Evolutionary conservation across 2,797 vertebrate genomes (phyloP).

Genomic region (Tympanoctomys barrerae): DNA sequence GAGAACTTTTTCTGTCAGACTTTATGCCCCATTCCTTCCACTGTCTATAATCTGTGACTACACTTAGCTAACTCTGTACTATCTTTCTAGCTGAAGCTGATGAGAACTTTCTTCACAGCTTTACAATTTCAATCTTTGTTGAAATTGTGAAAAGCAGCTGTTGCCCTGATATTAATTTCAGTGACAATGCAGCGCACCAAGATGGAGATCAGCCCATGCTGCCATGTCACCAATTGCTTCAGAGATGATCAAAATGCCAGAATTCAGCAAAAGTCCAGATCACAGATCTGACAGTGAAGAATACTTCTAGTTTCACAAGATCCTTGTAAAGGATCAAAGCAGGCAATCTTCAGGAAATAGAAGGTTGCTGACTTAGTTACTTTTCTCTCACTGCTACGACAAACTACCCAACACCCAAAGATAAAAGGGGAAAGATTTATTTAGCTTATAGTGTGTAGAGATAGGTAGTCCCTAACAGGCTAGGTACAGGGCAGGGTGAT

Average conservation of each 20-base stretch:
- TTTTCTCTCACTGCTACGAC: neutral
- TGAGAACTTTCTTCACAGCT: neutral
- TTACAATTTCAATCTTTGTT: neutral
- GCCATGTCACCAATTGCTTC: slow-evolving; percentile 30
- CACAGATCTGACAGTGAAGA: slow-evolving; percentile 21
- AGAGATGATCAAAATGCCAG: slow-evolving; percentile 35
- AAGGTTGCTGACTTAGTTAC: neutral
- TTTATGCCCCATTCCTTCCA: neutral
- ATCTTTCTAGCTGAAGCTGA: neutral
- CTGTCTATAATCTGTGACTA: neutral
- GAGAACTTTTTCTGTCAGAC: neutral
- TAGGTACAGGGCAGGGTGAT: neutral
- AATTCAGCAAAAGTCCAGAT: slow-evolving; percentile 53
- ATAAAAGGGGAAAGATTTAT: neutral
- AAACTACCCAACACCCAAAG: neutral
- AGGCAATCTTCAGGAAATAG: slow-evolving; percentile 69
- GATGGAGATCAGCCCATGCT: slow-evolving; percentile 17
- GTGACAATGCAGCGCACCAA: neutral
- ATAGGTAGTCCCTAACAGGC: neutral
- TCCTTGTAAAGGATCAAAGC: slow-evolving; percentile 67
- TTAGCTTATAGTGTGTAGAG: neutral
- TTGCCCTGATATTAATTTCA: slow-evolving; percentile 6
- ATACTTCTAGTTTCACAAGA: slow-evolving; percentile 32
- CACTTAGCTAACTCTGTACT: neutral
- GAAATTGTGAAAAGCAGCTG: slow-evolving; percentile 44